Evolutionary conservation across 2,113 vertebrate genomes (phyloP).

Genomic region (Chamaea fasciata): DNA sequence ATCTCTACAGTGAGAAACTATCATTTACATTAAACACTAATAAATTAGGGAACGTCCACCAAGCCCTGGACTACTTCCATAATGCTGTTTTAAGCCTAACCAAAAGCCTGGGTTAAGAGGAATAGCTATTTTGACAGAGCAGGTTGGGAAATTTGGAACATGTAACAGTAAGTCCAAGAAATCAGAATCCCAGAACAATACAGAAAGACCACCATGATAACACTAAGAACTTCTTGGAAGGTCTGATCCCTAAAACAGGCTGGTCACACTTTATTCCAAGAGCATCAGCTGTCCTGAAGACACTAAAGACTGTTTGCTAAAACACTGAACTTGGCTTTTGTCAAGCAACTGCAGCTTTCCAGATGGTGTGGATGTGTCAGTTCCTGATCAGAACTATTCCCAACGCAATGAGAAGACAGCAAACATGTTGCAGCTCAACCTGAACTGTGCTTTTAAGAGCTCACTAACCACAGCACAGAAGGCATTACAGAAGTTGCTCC

Average conservation of each 20-base stretch:
- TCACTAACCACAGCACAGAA: neutral
- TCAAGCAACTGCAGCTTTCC: neutral
- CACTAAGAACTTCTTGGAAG: neutral
- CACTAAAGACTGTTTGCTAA: neutral
- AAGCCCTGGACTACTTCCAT: neutral
- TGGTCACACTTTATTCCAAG: neutral
- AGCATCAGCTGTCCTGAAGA: neutral
- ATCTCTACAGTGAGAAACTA: neutral
- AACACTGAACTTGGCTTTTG: neutral
- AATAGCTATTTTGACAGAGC: neutral
- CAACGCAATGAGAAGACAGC: accelerated
- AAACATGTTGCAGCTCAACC: accelerated
- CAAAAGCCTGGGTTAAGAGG: neutral
- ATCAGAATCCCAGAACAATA: accelerated
- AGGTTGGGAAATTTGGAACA: neutral
- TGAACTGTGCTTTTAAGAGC: neutral
- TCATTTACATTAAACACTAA: neutral
- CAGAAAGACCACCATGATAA: neutral
- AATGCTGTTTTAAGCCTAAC: neutral
- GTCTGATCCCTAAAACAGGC: neutral
- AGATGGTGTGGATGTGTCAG: neutral
- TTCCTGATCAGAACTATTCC: neutral
- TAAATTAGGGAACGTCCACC: neutral
- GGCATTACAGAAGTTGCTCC: neutral
- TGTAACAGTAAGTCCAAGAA: accelerated